Evolutionary conservation across 2,113 vertebrate genomes (phyloP), one percentile per base, ranked within the genome.

Genomic region (Ammodramus savannarum): DNA sequence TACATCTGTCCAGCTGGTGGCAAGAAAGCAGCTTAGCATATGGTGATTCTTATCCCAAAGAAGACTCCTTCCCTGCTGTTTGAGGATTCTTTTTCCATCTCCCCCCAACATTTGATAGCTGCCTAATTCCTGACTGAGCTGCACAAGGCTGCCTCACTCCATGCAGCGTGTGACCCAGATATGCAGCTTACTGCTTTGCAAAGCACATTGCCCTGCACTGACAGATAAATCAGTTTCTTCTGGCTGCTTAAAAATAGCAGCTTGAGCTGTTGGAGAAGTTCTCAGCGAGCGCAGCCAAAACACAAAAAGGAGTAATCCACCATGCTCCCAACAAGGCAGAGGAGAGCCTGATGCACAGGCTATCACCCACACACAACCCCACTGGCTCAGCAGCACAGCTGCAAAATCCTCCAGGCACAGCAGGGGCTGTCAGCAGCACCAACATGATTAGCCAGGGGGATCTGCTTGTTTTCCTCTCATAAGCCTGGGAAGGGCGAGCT

Each of bases 171-270:
- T 95, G 95, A 97, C 97, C 95, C 90, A 97, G 89, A 96, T 97
- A 95, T 2, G 10, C 41, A 87, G 79, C 92, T 96, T 83, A 92
- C 48, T 90, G 95, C 95, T 95, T 95, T 91, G 86, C 88, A 96
- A 95, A 96, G 93, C 94, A 95, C 59, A 94, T 96, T 97, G 85
- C 89, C 75, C 89, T 87, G 90, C 51, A 79, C 68, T 90, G 95
- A 93, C 93, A 93, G 93, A 96, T 90, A 96, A 96, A 96, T 95
- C 96, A 93, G 88, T 59, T 96, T 78, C 86, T 93, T 48, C 43
- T 84, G 83, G 51, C 71, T 94, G 89, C 92, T 93, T 95, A 71
- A 94, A 97, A 95, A 93, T 21, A 94, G 81, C 79, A 85, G 83
- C 86, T 89, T 72, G 63, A 96, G 63, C 41, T 78, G 68, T 11